Percentiles rank a stretch among this genome's conserved stretches.
Conservation (phyloP, 1,140 invertebrate genomes). For the Camponotus floridanus region DNA sequence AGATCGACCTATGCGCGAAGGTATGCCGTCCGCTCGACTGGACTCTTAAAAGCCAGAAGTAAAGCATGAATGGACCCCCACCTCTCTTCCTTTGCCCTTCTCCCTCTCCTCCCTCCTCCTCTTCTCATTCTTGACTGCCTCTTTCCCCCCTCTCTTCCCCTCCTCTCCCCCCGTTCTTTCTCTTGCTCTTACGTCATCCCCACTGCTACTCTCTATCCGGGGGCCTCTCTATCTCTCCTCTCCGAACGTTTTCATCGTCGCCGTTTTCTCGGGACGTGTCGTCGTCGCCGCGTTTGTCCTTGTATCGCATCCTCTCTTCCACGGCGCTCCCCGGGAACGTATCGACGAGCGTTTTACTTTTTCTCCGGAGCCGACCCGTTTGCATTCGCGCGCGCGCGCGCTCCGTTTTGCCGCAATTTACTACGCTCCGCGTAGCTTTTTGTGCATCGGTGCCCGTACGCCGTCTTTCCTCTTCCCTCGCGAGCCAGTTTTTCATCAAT, state of each 20-base stretch:
- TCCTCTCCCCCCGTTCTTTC: constrained; percentile 32
- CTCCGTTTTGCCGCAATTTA: constrained; percentile 31
- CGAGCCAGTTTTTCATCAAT: constrained; percentile 30
- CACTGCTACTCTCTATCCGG: constrained; percentile 40
- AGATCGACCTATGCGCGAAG: constrained; percentile 81
- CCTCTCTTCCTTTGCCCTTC: constrained; percentile 66
- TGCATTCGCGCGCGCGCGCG: constrained; percentile 47
- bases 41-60: constrained; percentile 84
- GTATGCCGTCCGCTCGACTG: constrained; percentile 84
- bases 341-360: constrained; percentile 57
- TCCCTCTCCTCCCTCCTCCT: constrained; percentile 50
- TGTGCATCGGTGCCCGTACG: background rate
- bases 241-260: constrained; percentile 49
- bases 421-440: constrained; percentile 13
- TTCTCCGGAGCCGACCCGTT: constrained; percentile 54
- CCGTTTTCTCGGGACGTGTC: constrained; percentile 50
- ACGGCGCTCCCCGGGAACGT: constrained; percentile 27
- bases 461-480: constrained; percentile 11
- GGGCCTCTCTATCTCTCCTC: constrained; percentile 38
- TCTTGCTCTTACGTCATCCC: constrained; percentile 49
- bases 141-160: constrained; percentile 46
- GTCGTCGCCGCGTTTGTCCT: constrained; percentile 52
- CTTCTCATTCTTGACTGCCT: constrained; percentile 63
- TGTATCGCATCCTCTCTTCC: constrained; percentile 59
- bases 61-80: constrained; percentile 86